Evolutionary conservation across 2,888 invertebrate genomes (phyloP).

Genomic region (Epirrhoe alternata): DNA sequence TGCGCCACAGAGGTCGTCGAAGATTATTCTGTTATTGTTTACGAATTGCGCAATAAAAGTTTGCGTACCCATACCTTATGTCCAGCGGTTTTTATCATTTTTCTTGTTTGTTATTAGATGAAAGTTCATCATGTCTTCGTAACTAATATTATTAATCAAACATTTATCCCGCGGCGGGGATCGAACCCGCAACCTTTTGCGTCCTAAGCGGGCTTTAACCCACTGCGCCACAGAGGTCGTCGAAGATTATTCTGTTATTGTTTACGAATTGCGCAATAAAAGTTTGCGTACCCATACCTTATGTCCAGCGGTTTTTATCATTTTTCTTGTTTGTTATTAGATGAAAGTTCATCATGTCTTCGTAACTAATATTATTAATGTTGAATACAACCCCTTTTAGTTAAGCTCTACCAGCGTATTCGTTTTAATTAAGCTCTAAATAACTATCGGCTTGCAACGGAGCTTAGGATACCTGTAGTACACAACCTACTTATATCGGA

Average conservation of each 20-base stretch:
- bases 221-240: too few species aligned
- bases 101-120: not conserved
- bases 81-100: not conserved
- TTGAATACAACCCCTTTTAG: not conserved
- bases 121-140: not conserved
- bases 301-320: not conserved
- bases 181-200: too few species aligned
- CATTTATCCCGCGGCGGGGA: too few species aligned
- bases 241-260: too few species aligned
- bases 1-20: too few species aligned
- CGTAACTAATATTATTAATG: not conserved
- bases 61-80: too few species aligned
- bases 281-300: too few species aligned
- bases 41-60: too few species aligned
- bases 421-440: constrained; percentile 36
- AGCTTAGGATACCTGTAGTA: constrained; percentile 13
- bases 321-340: not conserved
- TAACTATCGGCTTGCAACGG: constrained; percentile 28
- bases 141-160: not conserved
- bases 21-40: too few species aligned
- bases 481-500: not conserved
- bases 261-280: too few species aligned
- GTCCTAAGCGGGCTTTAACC: too few species aligned
- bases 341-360: not conserved
- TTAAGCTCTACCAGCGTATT: constrained; percentile 8